Base-by-base conservation (phyloP, 2,797 vertebrate genomes). In the Apogon talboti region DNA sequence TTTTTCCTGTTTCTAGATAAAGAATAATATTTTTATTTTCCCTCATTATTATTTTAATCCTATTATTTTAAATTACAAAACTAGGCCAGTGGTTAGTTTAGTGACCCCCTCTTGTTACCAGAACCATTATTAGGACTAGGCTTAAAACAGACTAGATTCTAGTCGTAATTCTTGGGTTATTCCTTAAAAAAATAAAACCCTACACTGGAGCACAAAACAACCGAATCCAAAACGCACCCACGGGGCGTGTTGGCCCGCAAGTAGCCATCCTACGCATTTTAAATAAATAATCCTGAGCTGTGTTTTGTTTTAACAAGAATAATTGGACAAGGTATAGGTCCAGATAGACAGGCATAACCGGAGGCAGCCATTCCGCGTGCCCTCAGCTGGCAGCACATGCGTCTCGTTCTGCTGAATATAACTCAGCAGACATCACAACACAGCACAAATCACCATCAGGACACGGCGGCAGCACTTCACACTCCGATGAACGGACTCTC, bases 381-480 rank as follows among this genome's bases (percentile, higher is more conserved):
- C 21, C 40, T 42, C 45, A 51, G 56, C 38, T 43, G 59, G 55
- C 38, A 18, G 57, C 53, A 16, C 56, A 44, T 38, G 49, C 1
- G 51, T 48, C 65, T 74, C 70, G 13, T 4, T 49, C 30, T 66
- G 6, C 28, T 18, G 24, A 38, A 16, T 50, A 58, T 48, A 72
- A 79, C 47, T 73, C 81, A 65, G 37, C 67, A 53, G 41, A 71
- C 64, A 57, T 74, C 76, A 73, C 74, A 81, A 71, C 80, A 76
- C 59, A 13, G 41, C 66, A 74, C 74, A 75, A 69, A 78, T 81
- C 83, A 83, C 13, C 19, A 12, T 5, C 24, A 67, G 54, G n/a
- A 6, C 63, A 52, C 8, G 41, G 52, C 11, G 47, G 53, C 24
- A 65, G 13, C 24, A 44, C 30, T 19, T 54, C 51, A 46, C 40